Base-by-base conservation (phyloP, 2,888 invertebrate species). In the Ypsolopha sequella region DNA sequence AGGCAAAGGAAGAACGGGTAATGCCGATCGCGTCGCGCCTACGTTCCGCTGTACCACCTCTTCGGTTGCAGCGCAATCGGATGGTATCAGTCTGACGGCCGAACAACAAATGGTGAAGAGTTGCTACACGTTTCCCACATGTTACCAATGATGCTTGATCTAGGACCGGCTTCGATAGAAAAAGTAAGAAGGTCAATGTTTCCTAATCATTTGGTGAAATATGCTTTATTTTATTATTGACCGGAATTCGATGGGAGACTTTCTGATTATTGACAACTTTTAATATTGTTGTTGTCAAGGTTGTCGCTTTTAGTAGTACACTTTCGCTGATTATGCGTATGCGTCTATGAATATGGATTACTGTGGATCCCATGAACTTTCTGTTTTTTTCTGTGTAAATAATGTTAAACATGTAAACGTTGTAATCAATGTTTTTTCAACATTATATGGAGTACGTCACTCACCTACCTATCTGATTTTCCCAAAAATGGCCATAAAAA, bases 141-240 rank as follows among this genome's bases (percentile, higher is more conserved):
- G 24, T 24, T 24, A 24, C 24, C 24, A 24, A 24, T 24, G 24
- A 24, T 24, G 24, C 24, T 24, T 24, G 24, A 24, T 24, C 47
- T 47, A 47, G 47, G 36, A 47, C 36, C 47, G 36, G 13, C 10
- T 7, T 13, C 46, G 46, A 46, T 35, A 35, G 34, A 11, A 46
- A 46, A 46, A 8, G 10, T 46, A 47, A 47, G 13, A 47, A 36
- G 47, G 47, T 36, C 47, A 47, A 36, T 35, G 13, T 11, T 36
- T 47, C 47, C 47, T 47, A 36, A 47, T 47, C 47, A 36, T 13
- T 13, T 7, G 47, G 47, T 47, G 47, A 47, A 47, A 47, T 47
- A 47, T 47, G 47, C 14, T 14, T 36, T 36, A 45, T 33, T 45
- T 33, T 35, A 46, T 35, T 33, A n/a, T 34, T 36, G 47, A 47